These are phyloP conservation scores for Regulus satrapa DNA, from an alignment of 2,113 vertebrate species.

Conservation along the genomic window DNA sequence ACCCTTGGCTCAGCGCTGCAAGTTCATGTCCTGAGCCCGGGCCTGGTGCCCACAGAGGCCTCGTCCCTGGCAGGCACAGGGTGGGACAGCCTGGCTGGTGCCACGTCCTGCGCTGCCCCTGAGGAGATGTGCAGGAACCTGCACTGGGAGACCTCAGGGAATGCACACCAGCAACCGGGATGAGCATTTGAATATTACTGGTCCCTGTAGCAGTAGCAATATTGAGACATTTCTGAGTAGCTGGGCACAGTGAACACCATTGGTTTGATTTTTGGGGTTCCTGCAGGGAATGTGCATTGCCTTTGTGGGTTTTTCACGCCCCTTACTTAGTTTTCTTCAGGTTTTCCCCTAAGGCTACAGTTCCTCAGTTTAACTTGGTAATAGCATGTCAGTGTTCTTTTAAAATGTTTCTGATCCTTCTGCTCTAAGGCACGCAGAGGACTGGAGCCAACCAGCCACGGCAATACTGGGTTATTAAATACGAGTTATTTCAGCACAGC, in stretches of 20 bases:
- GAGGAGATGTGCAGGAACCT: background rate
- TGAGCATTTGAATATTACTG: background rate
- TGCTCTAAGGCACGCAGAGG: background rate
- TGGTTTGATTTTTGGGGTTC: background rate
- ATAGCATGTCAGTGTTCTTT: background rate
- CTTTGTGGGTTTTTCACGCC: background rate
- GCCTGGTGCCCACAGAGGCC: background rate
- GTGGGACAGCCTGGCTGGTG: background rate
- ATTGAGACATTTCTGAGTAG: rapidly evolving
- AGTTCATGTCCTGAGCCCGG: background rate
- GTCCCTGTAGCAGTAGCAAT: background rate
- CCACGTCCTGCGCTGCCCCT: background rate
- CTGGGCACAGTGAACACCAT: rapidly evolving
- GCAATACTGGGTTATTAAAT: background rate
- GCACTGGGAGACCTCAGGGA: background rate
- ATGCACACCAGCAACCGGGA: background rate
- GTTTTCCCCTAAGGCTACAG: background rate
- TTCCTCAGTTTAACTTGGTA: background rate
- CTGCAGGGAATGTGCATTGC: background rate
- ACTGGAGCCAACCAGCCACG: background rate
- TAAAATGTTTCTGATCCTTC: background rate
- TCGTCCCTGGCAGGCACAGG: background rate
- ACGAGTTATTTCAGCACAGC: background rate
- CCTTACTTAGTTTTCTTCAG: background rate
- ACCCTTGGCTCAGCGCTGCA: background rate